Base-by-base conservation (phyloP, 1,140 invertebrate genomes). In the Ganaspis sp. region DNA sequence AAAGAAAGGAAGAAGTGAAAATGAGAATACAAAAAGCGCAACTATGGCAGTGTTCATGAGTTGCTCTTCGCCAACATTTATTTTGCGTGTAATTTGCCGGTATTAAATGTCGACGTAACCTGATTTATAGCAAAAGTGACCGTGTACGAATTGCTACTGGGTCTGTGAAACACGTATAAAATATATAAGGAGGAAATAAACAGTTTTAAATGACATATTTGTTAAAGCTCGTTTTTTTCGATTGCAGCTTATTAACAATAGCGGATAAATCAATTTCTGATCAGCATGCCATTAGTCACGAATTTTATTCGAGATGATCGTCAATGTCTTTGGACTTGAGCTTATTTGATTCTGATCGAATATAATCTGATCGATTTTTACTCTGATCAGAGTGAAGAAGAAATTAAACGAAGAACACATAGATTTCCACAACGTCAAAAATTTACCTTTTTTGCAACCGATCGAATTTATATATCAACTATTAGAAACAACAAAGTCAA, bases 41-140 rank as follows among this genome's bases (percentile, higher is more conserved):
- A n/a, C 29, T 69, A 74, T 17, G n/a, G 37, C 64, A 69, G 72
- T 34, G 72, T 29, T 54, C 29, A 76, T 69, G 76, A 69, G 73
- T 76, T 73, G 82, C 78, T 80, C 81, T 78, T 84, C 70, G 80
- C 73, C 79, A 74, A 83, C 87, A 90, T 90, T 90, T 89, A 89
- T 90, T 91, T 88, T 85, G 85, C 89, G 87, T 88, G 87, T 89
- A 91, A 90, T 90, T 89, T 90, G 89, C 88, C 83, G 87, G 87
- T 80, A 88, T 89, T 90, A 88, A 90, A 90, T 85, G 88, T 90
- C 89, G 87, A 81, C 81, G 81, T 83, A 83, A 84, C 75, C 87
- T 90, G 89, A 91, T 91, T 90, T 91, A 90, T 87, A 87, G 85
- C 85, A 83, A 84, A 83, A 84, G 83, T 78, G 83, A 87, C 84